Conservation (phyloP, 2,888 invertebrate genomes). For the Coecobrya sp. region DNA sequence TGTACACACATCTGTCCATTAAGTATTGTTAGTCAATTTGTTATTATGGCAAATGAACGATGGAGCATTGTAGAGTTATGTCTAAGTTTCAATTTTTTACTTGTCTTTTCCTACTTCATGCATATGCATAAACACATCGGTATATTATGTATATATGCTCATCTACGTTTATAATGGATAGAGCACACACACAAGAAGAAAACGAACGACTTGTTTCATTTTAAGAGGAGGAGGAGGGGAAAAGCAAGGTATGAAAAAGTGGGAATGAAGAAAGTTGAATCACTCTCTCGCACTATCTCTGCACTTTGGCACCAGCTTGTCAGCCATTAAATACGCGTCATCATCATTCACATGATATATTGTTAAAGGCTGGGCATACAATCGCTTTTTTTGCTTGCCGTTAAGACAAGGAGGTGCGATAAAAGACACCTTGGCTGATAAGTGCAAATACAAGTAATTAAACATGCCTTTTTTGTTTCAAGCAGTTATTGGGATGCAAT, state of each 20-base stretch:
- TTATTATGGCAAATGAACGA: conserved; percentile 47
- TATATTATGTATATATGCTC: too few relatives aligned
- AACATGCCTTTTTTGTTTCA: not conserved
- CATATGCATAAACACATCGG: conserved; percentile 66
- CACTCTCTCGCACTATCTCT: not conserved
- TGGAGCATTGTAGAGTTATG: conserved; percentile 8
- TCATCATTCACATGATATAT: conserved; percentile 29
- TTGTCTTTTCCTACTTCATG: conserved; percentile 11
- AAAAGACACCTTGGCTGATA: not conserved
- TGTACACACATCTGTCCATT: conserved; percentile 61
- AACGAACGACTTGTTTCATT: conserved; percentile 28
- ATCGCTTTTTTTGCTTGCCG: not conserved
- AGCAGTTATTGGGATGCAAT: not conserved
- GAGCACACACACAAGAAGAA: not conserved
- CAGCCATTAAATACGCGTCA: conserved; percentile 23
- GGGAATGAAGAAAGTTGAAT: conserved; percentile 65
- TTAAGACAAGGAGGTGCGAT: conserved; percentile 19
- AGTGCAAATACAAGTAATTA: conserved; percentile 28
- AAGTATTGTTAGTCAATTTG: conserved; percentile 68
- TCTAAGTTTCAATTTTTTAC: conserved; percentile 33
- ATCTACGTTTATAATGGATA: not conserved
- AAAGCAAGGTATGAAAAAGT: conserved; percentile 31
- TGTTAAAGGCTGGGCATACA: not conserved
- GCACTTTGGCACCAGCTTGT: conserved; percentile 50
- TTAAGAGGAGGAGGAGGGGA: conserved; percentile 38